Evolutionary conservation across 2,888 invertebrate species (phyloP), one percentile per base, ranked within the genome.

Genomic region (Noctua janthe): DNA sequence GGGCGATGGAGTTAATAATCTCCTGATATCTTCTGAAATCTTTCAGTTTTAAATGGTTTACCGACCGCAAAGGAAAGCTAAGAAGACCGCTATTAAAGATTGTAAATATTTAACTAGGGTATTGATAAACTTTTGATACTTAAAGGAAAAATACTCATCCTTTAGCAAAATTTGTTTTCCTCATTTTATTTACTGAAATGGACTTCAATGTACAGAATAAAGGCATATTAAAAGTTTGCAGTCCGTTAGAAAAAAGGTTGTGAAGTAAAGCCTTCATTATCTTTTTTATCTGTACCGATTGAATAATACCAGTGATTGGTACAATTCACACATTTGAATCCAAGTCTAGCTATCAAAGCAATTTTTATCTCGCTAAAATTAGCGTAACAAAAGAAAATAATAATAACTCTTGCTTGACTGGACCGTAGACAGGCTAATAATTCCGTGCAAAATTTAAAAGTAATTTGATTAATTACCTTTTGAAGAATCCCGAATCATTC

Each of bases 401-500:
- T 86, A 73, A 76, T 72, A 64, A 59, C 8, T 83, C 59, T 47
- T 56, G 35, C 29, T 51, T 66, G 54, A 85, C 51, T 49, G 66
- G 29, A 72, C 35, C 35, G 56, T 59, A 69, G 80, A 81, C 67
- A 4, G 10, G 39, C 23, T 47, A 15, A 84, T 29, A 69, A 69
- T 35, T 66, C 51, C 59, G 35, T 62, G 64, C 20, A 84, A 72
- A 64, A 15, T 69, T 77, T 29, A 35, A 66, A 76, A 74, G 62
- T 51, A 5, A 75, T 73, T 79, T 76, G 87, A 87, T 87, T 84
- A 87, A 84, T 87, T 77, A 56, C 67, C 64, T 29, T 69, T 75
- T 59, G 59, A 76, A 83, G 70, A 81, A 71, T 76, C 29, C 39
- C 74, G 67, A 76, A 86, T 76, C 79, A 74, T 87, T 83, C 76